A percentile compares a stretch with the other conserved stretches of the same genome.
These are phyloP conservation scores for Anticlea derivata DNA, from an alignment of 2,888 invertebrate species.

Conservation along the genomic window DNA sequence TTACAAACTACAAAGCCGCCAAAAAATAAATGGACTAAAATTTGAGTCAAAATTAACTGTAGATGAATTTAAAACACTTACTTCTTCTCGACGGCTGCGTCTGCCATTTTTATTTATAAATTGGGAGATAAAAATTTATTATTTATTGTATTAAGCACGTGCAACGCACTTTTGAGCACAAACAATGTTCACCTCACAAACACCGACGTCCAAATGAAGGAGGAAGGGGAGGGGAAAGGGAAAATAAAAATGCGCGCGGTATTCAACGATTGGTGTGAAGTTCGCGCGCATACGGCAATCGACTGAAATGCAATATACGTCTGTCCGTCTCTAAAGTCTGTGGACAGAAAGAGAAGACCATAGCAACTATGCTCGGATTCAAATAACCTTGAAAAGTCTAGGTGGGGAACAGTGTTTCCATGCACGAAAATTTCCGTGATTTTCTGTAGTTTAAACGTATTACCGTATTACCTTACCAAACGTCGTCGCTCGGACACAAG, in stretches of 20 bases:
- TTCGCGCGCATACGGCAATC: conserved; percentile 56
- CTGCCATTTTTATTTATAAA: conserved; percentile 84
- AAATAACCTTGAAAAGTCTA: conserved; percentile 67
- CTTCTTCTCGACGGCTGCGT: conserved; percentile 87
- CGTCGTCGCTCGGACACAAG: too few species aligned
- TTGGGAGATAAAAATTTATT: conserved; percentile 48
- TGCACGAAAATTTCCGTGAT: neutral
- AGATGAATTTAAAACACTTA: conserved; percentile 74
- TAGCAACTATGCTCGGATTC: conserved; percentile 42
- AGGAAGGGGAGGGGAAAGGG: conserved; percentile 61
- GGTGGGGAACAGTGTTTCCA: conserved; percentile 54
- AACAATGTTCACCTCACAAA: conserved; percentile 78
- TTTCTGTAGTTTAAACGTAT: conserved; percentile 4
- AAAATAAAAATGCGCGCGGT: conserved; percentile 65
- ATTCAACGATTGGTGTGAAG: conserved; percentile 57
- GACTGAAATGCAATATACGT: too few species aligned
- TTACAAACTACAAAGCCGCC: conserved; percentile 72
- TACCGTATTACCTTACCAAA: too few species aligned
- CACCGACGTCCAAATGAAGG: conserved; percentile 79
- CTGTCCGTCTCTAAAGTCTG: too few species aligned
- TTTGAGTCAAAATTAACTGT: conserved; percentile 38
- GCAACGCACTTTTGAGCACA: conserved; percentile 66
- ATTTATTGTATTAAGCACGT: conserved; percentile 63
- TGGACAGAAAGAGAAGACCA: conserved; percentile 52
- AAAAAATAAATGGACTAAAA: conserved; percentile 55